phyloP scores from a whole-genome alignment of 2,113 vertebrate genomes.

The Bubo bubo region DNA sequence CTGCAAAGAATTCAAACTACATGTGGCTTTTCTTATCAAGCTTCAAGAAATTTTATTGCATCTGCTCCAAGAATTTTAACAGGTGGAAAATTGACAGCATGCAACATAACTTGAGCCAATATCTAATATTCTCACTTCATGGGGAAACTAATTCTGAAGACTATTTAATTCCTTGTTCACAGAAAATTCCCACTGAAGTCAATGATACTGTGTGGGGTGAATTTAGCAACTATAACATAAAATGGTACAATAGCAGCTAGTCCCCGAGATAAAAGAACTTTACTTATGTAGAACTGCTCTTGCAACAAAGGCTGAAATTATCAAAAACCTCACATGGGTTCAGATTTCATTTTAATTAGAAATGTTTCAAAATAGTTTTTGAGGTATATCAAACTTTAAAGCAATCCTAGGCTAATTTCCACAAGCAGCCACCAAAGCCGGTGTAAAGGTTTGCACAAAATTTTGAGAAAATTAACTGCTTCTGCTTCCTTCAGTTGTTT shows the following conservation, averaged over 20 bases:
- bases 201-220: background rate
- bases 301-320: background rate
- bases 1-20: background rate
- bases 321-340: background rate
- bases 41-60: background rate
- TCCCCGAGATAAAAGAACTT: background rate
- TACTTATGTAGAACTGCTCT: background rate
- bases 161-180: slow-evolving; percentile 8
- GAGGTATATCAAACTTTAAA: background rate
- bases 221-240: background rate
- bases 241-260: background rate
- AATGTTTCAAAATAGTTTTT: background rate
- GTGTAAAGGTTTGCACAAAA: background rate
- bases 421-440: background rate
- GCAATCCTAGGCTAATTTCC: background rate
- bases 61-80: background rate
- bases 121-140: background rate
- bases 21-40: background rate
- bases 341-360: background rate
- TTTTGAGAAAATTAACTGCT: background rate
- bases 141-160: background rate
- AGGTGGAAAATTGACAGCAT: background rate
- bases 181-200: background rate
- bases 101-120: background rate
- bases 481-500: background rate